These are phyloP conservation scores for Agelaius phoeniceus DNA, from an alignment of 2,113 vertebrate genomes.

Conservation along the genomic window DNA sequence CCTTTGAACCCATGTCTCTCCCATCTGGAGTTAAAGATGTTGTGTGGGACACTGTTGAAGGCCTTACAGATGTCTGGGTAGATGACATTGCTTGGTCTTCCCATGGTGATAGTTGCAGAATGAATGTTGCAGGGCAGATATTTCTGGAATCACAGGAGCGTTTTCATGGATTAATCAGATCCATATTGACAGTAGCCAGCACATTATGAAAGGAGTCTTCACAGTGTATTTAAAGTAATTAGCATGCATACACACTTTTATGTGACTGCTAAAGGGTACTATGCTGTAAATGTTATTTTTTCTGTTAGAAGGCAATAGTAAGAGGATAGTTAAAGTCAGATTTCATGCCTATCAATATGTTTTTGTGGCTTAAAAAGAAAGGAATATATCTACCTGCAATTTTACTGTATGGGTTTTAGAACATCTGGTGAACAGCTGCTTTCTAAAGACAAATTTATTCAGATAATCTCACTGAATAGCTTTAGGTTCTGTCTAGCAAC, in stretches of 20 bases:
- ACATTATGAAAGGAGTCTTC: not conserved
- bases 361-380: not conserved
- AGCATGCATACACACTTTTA: not conserved
- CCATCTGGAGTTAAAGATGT: not conserved
- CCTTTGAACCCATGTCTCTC: not conserved
- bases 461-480: slow-evolving; percentile 22
- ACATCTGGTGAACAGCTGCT: slow-evolving; percentile 60
- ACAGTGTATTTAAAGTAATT: not conserved
- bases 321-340: not conserved
- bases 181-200: not conserved
- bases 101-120: not conserved
- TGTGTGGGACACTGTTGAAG: not conserved
- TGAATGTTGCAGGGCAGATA: not conserved
- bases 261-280: not conserved
- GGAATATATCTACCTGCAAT: not conserved
- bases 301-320: not conserved
- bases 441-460: slow-evolving; percentile 1
- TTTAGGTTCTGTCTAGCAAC: slow-evolving; percentile 43
- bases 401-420: not conserved
- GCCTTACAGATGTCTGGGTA: not conserved
- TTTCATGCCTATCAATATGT: not conserved
- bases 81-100: not conserved
- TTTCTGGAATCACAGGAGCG: not conserved
- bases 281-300: not conserved
- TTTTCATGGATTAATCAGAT: not conserved